A percentile compares a stretch with the other conserved stretches of the same genome.
Evolutionary conservation across 2,113 vertebrate genomes (phyloP).

Genomic region (Ranitomeya imitator): DNA sequence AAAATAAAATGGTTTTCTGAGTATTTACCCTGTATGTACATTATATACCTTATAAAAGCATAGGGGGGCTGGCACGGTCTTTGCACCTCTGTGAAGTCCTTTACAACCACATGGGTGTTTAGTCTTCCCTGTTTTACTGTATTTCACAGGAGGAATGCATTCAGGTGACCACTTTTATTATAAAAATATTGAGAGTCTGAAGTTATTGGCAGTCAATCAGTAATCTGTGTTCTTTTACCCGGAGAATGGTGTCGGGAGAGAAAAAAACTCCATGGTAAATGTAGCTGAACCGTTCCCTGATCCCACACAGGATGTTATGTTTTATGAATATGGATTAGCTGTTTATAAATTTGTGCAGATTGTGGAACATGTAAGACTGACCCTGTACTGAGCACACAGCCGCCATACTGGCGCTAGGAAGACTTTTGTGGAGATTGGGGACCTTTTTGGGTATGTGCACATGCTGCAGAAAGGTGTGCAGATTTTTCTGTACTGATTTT

Average conservation of each 20-base stretch:
- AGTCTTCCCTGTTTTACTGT: not conserved
- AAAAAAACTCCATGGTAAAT: slow-evolving; percentile 23
- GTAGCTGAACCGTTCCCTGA: not conserved
- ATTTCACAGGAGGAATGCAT: slow-evolving; percentile 20
- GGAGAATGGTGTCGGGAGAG: slow-evolving; percentile 7
- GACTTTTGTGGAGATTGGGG: too few species aligned
- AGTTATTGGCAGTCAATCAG: slow-evolving; percentile 48
- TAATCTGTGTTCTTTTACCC: slow-evolving; percentile 41
- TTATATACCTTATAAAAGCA: slow-evolving; percentile 34
- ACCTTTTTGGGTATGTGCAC: too few species aligned
- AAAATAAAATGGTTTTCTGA: slow-evolving; percentile 27
- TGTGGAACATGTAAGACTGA: not conserved
- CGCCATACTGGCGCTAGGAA: not conserved
- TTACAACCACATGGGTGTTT: not conserved
- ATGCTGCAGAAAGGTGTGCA: too few species aligned
- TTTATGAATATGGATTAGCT: slow-evolving; percentile 20
- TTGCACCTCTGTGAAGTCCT: not conserved
- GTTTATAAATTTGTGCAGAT: not conserved
- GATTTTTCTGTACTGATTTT: too few species aligned
- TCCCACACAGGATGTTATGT: not conserved
- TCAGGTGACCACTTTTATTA: slow-evolving; percentile 51
- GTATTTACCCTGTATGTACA: not conserved
- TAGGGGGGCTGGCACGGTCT: not conserved
- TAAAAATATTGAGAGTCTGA: slow-evolving; percentile 40
- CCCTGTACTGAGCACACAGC: not conserved